These are phyloP conservation scores for Dasysyrphus albostriatus DNA, from an alignment of 2,888 invertebrate genomes.

Conservation along the genomic window DNA sequence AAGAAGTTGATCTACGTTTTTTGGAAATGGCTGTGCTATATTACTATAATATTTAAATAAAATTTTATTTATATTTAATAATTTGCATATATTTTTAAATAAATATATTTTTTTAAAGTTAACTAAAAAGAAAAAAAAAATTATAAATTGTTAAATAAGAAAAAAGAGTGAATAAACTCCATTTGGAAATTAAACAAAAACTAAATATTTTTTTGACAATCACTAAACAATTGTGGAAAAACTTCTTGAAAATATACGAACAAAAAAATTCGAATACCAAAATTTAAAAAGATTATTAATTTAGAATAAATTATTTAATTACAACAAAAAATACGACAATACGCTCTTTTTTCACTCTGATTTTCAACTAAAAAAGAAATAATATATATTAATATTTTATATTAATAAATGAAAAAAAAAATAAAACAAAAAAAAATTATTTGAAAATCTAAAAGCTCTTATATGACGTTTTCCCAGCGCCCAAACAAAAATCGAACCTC, in stretches of 20 bases:
- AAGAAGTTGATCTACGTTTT: constrained; percentile 98
- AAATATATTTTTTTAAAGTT: constrained; percentile 60
- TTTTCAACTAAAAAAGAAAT: constrained; percentile 59
- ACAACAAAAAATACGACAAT: constrained; percentile 72
- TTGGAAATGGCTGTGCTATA: constrained; percentile 92
- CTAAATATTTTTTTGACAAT: constrained; percentile 59
- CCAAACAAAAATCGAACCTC: constrained; percentile 85
- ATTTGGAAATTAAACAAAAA: constrained; percentile 45
- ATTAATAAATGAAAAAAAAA: constrained; percentile 41
- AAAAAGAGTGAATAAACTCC: constrained; percentile 77
- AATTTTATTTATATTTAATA: constrained; percentile 71
- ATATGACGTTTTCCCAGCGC: constrained; percentile 83
- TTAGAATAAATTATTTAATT: constrained; percentile 76
- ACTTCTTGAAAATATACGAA: constrained; percentile 83
- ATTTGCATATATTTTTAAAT: constrained; percentile 68
- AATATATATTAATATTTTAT: constrained; percentile 48
- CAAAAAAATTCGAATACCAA: constrained; percentile 69
- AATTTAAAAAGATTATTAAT: constrained; percentile 69
- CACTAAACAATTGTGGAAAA: constrained; percentile 80
- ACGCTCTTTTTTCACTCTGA: constrained; percentile 76
- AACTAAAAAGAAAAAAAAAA: constrained; percentile 49
- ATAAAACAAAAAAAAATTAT: constrained; percentile 73
- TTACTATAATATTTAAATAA: constrained; percentile 77
- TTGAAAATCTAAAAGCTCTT: constrained; percentile 69
- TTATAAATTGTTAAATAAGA: constrained; percentile 61